Evolutionary conservation across 2,888 invertebrate species (phyloP).

Genomic region (Blastobasis adustella): DNA sequence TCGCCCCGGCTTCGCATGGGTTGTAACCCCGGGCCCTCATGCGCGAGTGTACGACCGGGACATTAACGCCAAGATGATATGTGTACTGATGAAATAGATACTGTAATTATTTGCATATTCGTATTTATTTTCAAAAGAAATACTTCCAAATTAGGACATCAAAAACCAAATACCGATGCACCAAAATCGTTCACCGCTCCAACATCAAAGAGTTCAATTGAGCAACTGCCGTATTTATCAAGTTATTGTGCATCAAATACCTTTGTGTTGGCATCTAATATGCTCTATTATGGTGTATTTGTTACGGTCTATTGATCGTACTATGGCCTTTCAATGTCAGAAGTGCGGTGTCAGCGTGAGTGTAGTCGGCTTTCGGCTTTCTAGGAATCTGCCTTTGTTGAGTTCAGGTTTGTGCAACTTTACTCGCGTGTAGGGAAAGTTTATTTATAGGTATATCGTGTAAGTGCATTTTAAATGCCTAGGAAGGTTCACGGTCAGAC

Average conservation of each 20-base stretch:
- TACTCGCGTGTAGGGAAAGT: conserved; percentile 18
- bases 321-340: conserved; percentile 43
- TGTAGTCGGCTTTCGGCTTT: conserved; percentile 33
- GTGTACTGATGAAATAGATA: too few species aligned
- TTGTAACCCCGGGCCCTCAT: too few species aligned
- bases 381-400: conserved; percentile 35
- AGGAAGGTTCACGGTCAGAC: too few species aligned
- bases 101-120: too few species aligned
- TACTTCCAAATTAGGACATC: too few species aligned
- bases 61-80: too few species aligned
- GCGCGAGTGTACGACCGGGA: too few species aligned
- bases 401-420: conserved; percentile 10
- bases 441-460: conserved; percentile 2
- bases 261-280: conserved; percentile 49
- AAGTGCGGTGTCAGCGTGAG: conserved; percentile 51
- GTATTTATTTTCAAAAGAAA: too few species aligned
- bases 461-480: too few species aligned
- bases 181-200: not conserved
- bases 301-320: conserved; percentile 28
- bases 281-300: conserved; percentile 38
- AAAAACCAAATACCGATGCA: too few species aligned
- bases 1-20: too few species aligned
- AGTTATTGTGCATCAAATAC: conserved; percentile 42
- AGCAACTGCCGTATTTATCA: conserved; percentile 45
- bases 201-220: conserved; percentile 16